Evolutionary conservation across 2,113 vertebrate species (phyloP), one percentile per base, ranked within the genome.

Genomic region (Gallinago paraguaiae): DNA sequence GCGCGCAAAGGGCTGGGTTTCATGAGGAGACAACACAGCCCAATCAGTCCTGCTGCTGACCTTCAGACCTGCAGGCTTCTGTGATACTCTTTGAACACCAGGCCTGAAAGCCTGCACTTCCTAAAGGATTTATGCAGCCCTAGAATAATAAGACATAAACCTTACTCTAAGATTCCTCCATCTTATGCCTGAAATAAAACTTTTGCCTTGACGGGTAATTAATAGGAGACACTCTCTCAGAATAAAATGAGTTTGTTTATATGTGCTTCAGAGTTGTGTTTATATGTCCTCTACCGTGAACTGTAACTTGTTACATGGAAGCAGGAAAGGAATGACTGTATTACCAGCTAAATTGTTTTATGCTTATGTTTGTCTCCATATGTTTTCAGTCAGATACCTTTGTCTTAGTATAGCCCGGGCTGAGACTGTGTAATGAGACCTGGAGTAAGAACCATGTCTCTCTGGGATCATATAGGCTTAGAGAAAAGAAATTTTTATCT

Each of bases 11-110:
- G 14, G 10, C 7, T 43, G 43, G 14, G 14, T 46, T 71, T 85
- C 51, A 76, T 28, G 31, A 50, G 31, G 13, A 67, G 19, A 35
- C 4, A 2, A 17, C 22, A 33, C 3, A 46, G 13, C 11, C 22
- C 0, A 1, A 2, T 27, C 6, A 6, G 7, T 46, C 18, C 11
- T 41, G 13, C 11, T 54, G 4, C 15, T 71, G 35, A 10, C 6
- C 30, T 2, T 9, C 25, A 46, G 37, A 50, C 15, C 35, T 57
- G n/a, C 4, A 31, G 30, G 8, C 19, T 82, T 30, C 30, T 69
- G 12, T 18, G 27, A 37, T 28, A 30, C 7, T 65, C 39, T 74
- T 31, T 48, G 50, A 59, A 57, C 27, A 76, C 10, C 9, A 59
- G 11, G 25, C 6, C 30, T 61, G 25, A 67, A 87, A 80, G 24